These are phyloP conservation scores for Thryonomys swinderianus DNA, from an alignment of 2,113 vertebrate species.

Conservation along the genomic window DNA sequence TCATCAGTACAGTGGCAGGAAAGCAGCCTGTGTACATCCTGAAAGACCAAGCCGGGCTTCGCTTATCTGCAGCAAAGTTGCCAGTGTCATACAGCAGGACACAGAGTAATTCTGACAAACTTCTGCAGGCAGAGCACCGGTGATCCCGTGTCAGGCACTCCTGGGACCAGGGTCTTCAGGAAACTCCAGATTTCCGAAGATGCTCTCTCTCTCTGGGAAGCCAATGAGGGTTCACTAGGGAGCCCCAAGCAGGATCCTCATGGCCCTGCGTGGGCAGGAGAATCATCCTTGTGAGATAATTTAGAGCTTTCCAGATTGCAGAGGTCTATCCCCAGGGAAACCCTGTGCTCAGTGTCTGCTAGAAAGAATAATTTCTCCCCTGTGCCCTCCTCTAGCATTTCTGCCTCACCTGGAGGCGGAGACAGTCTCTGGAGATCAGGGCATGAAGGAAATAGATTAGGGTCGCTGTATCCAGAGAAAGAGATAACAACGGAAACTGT, in stretches of 20 bases:
- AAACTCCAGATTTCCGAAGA: background rate
- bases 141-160: background rate
- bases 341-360: background rate
- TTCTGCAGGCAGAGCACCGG: background rate
- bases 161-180: background rate
- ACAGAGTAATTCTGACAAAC: background rate
- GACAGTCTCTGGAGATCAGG: background rate
- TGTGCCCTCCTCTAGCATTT: background rate
- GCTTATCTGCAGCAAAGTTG: background rate
- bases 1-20: background rate
- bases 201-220: background rate
- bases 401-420: background rate
- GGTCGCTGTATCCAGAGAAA: background rate
- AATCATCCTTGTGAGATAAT: background rate
- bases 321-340: too few relatives aligned
- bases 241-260: background rate
- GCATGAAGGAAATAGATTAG: background rate
- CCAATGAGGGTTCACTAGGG: background rate
- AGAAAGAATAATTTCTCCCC: background rate
- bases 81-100: background rate
- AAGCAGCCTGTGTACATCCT: rapidly evolving
- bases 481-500: background rate
- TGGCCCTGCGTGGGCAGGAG: background rate
- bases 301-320: background rate
- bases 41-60: background rate